Percentiles rank a stretch among this genome's conserved stretches.
These are phyloP conservation scores for Acyrthosiphon pisum DNA, from an alignment of 1,140 invertebrate genomes.

Conservation along the genomic window DNA sequence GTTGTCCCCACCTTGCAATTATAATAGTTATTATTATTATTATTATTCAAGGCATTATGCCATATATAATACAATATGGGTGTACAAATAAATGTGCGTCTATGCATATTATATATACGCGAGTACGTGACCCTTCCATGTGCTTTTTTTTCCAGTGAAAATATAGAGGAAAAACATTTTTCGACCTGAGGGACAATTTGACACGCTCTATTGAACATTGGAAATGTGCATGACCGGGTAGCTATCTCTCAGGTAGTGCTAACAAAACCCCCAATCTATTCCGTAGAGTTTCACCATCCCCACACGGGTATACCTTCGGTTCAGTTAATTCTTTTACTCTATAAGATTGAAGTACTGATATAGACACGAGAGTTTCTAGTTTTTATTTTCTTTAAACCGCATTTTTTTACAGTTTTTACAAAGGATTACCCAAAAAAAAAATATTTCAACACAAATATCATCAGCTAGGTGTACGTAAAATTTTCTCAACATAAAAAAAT, in stretches of 20 bases:
- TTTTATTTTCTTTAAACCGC: background rate
- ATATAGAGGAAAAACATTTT: conserved; percentile 27
- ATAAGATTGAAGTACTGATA: background rate
- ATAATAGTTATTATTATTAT: background rate
- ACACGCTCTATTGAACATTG: conserved; percentile 36
- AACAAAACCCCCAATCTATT: conserved; percentile 18
- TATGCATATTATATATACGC: background rate
- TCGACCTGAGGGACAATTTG: conserved; percentile 32
- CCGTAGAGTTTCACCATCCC: background rate
- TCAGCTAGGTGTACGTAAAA: background rate
- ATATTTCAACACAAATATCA: background rate
- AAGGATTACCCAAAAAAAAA: background rate
- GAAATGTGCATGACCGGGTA: conserved; percentile 28
- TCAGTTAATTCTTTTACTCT: conserved; percentile 21
- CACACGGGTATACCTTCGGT: background rate
- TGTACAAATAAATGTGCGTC: background rate
- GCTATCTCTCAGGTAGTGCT: conserved; percentile 18
- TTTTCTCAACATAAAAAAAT: background rate
- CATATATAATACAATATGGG: background rate
- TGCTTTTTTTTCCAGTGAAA: background rate
- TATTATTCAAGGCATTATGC: too few species aligned
- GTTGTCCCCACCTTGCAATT: background rate
- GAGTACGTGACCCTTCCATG: conserved; percentile 4
- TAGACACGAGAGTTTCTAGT: conserved; percentile 3
- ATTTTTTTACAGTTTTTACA: background rate